Conservation (phyloP, 2,113 vertebrate species). For the Entelurus aequoreus region DNA sequence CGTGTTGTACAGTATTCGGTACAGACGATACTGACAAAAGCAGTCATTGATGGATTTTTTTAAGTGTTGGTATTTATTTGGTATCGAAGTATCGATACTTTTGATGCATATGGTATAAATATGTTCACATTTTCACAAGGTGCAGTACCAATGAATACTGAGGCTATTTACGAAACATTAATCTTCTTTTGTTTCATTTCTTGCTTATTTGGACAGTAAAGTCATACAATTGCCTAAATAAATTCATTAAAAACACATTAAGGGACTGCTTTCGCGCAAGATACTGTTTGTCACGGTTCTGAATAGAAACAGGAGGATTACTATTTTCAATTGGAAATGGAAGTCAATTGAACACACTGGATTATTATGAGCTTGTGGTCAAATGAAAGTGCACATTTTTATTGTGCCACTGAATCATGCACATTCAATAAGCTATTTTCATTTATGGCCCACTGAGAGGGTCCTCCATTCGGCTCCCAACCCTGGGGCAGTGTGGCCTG, state of each 20-base stretch:
- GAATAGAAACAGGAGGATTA: not conserved
- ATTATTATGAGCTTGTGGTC: not conserved
- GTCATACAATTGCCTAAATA: constrained; percentile 5
- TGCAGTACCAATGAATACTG: no score
- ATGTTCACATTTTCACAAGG: no score
- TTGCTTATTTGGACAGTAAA: constrained; percentile 10
- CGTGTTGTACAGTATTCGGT: no score
- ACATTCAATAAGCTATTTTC: constrained; percentile 57
- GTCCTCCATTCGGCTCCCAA: constrained; percentile 44
- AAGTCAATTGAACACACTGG: not conserved
- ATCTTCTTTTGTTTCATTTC: constrained; percentile 18
- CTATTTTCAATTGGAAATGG: constrained; percentile 1
- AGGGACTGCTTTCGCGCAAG: not conserved
- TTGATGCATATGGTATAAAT: no score
- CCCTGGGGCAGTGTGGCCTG: constrained; percentile 36
- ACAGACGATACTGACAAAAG: no score
- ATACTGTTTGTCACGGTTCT: constrained; percentile 9
- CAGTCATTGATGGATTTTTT: no score
- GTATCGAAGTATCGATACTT: no score
- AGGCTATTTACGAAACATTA: no score
- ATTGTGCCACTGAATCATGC: constrained; percentile 26
- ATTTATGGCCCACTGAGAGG: constrained; percentile 52
- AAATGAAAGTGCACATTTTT: not conserved
- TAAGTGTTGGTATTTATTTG: no score
- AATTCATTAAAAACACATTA: constrained; percentile 11